phyloP scores from a whole-genome alignment of 2,888 invertebrate species.

The Macaria notata region DNA sequence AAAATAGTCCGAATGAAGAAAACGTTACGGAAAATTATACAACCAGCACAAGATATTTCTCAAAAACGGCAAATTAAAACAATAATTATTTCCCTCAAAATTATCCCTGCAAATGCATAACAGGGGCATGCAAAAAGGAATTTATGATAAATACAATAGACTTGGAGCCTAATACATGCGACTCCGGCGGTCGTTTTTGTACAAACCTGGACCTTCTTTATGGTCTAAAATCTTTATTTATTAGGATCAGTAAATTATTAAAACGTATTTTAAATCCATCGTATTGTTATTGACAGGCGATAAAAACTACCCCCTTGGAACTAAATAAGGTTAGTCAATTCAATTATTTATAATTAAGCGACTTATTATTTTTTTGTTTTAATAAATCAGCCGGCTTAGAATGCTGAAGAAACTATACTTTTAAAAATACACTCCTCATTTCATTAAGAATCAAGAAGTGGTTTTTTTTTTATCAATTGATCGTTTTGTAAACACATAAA shows the following conservation, averaged over 20 bases:
- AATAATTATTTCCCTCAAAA: conserved; percentile 36
- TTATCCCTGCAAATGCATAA: conserved; percentile 72
- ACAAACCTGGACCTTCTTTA: conserved; percentile 51
- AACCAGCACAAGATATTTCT: no score
- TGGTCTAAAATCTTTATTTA: conserved; percentile 79
- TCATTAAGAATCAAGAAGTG: no score
- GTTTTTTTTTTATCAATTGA: no score
- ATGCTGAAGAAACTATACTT: no score
- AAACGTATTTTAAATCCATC: conserved; percentile 64
- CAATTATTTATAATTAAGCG: conserved; percentile 27
- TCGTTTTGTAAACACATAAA: no score
- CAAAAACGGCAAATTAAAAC: no score
- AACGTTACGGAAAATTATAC: no score
- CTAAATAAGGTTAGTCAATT: conserved; percentile 27
- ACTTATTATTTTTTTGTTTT: conserved; percentile 20
- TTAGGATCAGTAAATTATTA: conserved; percentile 78
- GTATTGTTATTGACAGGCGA: conserved; percentile 58
- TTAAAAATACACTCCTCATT: no score
- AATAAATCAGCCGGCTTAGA: neutral
- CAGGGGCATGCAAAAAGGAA: conserved; percentile 75
- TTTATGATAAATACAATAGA: conserved; percentile 77
- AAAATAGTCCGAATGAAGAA: no score
- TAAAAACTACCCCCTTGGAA: conserved; percentile 47
- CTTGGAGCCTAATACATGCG: conserved; percentile 70
- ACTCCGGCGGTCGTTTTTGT: conserved; percentile 79